Evolutionary conservation across 1,140 invertebrate genomes (phyloP), one percentile per base, ranked within the genome.

Genomic region (Heliothis subflexa): DNA sequence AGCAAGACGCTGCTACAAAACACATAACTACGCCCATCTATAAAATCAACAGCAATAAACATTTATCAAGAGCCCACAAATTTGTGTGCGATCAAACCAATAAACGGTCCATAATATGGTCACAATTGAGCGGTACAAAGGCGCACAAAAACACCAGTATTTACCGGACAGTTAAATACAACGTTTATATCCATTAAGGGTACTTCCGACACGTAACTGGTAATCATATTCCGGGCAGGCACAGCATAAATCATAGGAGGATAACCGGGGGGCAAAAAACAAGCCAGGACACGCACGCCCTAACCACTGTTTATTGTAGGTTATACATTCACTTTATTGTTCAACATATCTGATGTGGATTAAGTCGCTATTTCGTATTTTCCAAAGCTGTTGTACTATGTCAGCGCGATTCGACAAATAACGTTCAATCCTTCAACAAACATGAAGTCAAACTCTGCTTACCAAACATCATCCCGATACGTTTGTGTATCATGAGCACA

Each of bases 121-220:
- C 71, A 57, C 81, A 83, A 83, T 85, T 80, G 81, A 83, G 78
- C 77, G 71, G 55, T 83, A 75, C 57, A 82, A 81, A 72, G 74
- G 21, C 54, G 71, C 50, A 77, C 77, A 83, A 83, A 81, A 81
- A 79, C 21, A 62, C 70, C 78, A 73, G 57, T 88, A 78, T 89
- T 89, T 82, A 87, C 81, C 77, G 85, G 83, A 82, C 84, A 79
- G 84, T 92, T 91, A 91, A 92, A 90, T 89, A 89, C 86, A 79
- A 88, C 90, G 89, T 93, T 94, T 91, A 90, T 94, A 93, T 92
- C 91, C 88, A 91, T 94, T 94, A 93, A 87, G 89, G 88, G 81
- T 80, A 88, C 88, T 92, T 93, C 89, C 91, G 86, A 89, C 88
- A 88, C 88, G 85, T 86, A 88, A 86, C 84, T 81, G 89, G 90